phyloP scores from a whole-genome alignment of 2,888 invertebrate genomes.

The Yponomeuta evonymella region DNA sequence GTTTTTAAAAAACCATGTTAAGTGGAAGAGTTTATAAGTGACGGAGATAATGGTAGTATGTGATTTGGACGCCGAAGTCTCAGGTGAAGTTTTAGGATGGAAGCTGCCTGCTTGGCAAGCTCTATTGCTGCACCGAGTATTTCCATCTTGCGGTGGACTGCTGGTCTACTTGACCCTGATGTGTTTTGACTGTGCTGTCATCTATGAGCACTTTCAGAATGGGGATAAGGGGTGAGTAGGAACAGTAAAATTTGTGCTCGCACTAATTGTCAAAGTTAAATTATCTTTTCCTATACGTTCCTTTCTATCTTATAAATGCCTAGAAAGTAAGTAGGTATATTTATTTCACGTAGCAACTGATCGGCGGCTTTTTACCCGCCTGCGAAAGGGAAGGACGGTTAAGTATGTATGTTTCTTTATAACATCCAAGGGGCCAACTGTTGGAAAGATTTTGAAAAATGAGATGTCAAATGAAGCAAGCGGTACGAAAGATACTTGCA shows the following conservation, averaged over 20 bases:
- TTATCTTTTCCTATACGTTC: too few relatives aligned
- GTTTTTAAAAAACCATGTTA: background rate
- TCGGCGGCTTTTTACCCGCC: background rate
- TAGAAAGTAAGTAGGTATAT: too few relatives aligned
- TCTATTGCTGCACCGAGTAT: conserved; percentile 53
- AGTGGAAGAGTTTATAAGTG: background rate
- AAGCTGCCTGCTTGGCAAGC: conserved; percentile 64
- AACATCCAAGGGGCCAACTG: too few relatives aligned
- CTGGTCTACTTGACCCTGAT: conserved; percentile 80
- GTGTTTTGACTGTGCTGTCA: conserved; percentile 80
- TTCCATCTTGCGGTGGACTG: conserved; percentile 72
- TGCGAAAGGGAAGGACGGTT: background rate
- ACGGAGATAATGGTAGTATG: conserved; percentile 53
- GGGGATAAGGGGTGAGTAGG: conserved; percentile 71
- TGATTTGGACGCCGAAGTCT: conserved; percentile 57
- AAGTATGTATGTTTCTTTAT: too few relatives aligned
- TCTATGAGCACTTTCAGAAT: conserved; percentile 78
- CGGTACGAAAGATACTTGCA: too few relatives aligned
- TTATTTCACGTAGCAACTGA: too few relatives aligned
- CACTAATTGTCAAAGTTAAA: too few relatives aligned
- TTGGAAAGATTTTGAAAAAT: too few relatives aligned
- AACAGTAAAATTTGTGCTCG: background rate
- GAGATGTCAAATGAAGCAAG: too few relatives aligned
- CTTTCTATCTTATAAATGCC: too few relatives aligned
- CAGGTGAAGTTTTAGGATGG: conserved; percentile 60